Base-by-base conservation (phyloP, 2,797 vertebrate species). In the Clarias fuscus region DNA sequence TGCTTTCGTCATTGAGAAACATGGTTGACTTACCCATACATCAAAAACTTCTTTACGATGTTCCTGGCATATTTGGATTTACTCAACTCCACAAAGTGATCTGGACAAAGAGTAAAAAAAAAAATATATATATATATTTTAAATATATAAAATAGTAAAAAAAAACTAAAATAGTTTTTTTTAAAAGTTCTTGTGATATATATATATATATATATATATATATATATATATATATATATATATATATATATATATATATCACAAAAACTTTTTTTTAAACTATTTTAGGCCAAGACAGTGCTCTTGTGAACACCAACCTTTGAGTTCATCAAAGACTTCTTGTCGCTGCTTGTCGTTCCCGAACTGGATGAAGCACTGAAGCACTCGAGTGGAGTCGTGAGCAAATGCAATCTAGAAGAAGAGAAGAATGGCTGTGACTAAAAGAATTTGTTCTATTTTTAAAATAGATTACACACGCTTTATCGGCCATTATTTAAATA, bases 41-140 rank as follows among this genome's bases (percentile, higher is more conserved):
- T 97, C 68, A 99, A 96, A 93, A 99, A 95, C 80, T 99, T 99
- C 91, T 98, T 98, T 87, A 99, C 97, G 89, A 98, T 95, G 88
- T 99, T 97, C 93, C 93, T 95, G 90, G 97, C 97, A 53, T 99
- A 99, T 91, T 97, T 98, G 1, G 97, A 98, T 92, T 99, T 99
- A 90, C 96, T 98, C 92, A 99, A 88, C 78, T 92, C 92, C 78
- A 97, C 89, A 76, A 98, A 85, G 90, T 97, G 94, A 43, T 94
- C 98, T 99, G 92, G 7, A 85, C 87, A 89, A 89, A 87, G 76
- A 65, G 86, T 86, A 7, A 27, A 24, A 83, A 18, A 71, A 33
- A 43, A n/a, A n/a, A n/a, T n/a, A n/a, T n/a, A 72, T 7, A 43
- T 10, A 33, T 33, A 33, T 33, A 33, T 33, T 30, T n/a, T n/a